phyloP scores from a whole-genome alignment of 2,888 invertebrate species.

The Rhimphoctona megacephalus region DNA sequence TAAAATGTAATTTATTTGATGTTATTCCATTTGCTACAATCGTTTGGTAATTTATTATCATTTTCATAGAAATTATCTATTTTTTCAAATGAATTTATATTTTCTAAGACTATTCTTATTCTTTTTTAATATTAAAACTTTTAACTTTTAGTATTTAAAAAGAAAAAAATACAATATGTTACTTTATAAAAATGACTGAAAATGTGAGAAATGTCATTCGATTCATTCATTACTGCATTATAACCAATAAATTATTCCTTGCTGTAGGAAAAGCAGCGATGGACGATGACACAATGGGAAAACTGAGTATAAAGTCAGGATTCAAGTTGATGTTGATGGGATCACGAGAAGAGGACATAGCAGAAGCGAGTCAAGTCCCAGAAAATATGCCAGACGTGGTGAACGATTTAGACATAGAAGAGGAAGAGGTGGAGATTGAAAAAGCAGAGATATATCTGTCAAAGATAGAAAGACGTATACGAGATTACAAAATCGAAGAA shows the following conservation, averaged over 20 bases:
- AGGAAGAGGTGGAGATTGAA: constrained; percentile 91
- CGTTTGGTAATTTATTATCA: too few species aligned
- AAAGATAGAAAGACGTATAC: constrained; percentile 93
- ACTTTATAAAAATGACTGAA: too few species aligned
- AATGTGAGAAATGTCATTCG: too few species aligned
- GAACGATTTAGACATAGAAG: constrained; percentile 96
- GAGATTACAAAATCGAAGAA: constrained; percentile 93
- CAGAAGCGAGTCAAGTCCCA: constrained; percentile 92
- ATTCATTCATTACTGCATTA: background rate
- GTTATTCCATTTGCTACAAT: too few species aligned
- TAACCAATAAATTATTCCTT: constrained; percentile 1
- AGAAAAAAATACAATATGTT: too few species aligned
- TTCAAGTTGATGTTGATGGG: constrained; percentile 99
- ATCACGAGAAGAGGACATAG: constrained; percentile 96
- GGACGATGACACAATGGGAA: constrained; percentile 91
- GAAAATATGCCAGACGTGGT: constrained; percentile 94
- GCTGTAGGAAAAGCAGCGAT: constrained; percentile 92
- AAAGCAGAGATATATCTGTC: constrained; percentile 90
- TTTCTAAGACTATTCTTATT: too few species aligned
- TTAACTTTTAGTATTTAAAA: too few species aligned
- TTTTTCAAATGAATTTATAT: too few species aligned
- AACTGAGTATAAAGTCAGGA: constrained; percentile 93
- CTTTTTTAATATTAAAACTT: too few species aligned
- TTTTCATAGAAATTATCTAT: too few species aligned
- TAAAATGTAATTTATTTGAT: too few species aligned